Base-by-base conservation (phyloP, 2,113 vertebrate species). In the Piaya cayana region DNA sequence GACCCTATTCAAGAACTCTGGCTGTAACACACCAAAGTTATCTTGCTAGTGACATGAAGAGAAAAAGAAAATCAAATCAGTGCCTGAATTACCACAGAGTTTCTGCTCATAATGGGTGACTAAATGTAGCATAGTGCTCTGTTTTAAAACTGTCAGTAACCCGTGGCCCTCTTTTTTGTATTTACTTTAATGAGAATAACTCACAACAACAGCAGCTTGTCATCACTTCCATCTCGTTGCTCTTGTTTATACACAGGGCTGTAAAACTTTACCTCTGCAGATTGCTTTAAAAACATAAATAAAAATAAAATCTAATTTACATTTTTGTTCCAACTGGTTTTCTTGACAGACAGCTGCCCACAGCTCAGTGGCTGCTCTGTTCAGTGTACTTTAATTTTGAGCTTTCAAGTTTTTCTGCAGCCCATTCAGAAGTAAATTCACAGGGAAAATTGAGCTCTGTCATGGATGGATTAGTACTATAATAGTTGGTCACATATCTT, bases 391-490 rank as follows among this genome's bases (percentile, higher is more conserved):
- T 98, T 98, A 98, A 98, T 98, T 98, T 98, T 98, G 97, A 98
- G 98, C 97, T 98, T 98, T 98, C 98, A 98, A 97, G 97, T 98
- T 98, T 98, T 98, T 98, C 97, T 96, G 98, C 98, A 98, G 97
- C 97, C 97, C 98, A 98, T 98, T 98, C 98, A 98, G 98, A 98
- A 98, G 98, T 98, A 98, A 99, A 99, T 99, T 99, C 99, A 98
- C 97, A 96, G 98, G 99, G 99, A 99, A 99, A 99, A 99, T 99
- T 99, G 99, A 99, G 99, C 98, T 99, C 99, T 99, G 99, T 99
- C 99, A 99, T 99, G 99, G 99, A 99, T 99, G 99, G 98, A 99
- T 99, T 99, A 99, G 98, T 98, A 98, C 98, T 98, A 99, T 99
- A 99, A 99, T 99, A 98, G 98, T 98, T 98, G 98, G 98, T 99